Percentiles rank a stretch among this genome's conserved stretches.
phyloP scores from a whole-genome alignment of 92 coral and sea anemone genomes.

The Bergia puertoricense region DNA sequence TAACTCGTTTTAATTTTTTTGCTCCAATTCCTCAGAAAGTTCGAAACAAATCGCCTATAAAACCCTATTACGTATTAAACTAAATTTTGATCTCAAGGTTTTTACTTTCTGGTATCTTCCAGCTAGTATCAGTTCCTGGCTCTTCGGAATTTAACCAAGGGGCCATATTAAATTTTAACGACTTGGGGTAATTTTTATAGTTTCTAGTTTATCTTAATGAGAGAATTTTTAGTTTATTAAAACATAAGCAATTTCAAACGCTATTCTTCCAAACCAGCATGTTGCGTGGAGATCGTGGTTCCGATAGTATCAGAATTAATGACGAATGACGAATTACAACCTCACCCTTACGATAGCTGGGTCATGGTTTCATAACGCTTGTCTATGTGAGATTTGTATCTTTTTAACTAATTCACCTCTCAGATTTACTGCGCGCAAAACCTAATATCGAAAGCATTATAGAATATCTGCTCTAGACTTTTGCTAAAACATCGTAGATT shows the following conservation, averaged over 20 bases:
- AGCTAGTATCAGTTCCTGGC: slow-evolving; percentile 26
- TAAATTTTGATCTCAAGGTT: slow-evolving; percentile 14
- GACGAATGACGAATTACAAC: slow-evolving; percentile 15
- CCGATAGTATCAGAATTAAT: slow-evolving; percentile 34
- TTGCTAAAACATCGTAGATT: slow-evolving; percentile 15
- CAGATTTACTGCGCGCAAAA: slow-evolving; percentile 18
- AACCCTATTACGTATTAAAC: not conserved
- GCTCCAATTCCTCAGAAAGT: not conserved
- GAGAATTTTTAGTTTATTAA: slow-evolving; percentile 76
- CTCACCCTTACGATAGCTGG: slow-evolving; percentile 34
- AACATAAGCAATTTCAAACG: slow-evolving; percentile 57
- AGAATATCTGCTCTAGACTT: slow-evolving; percentile 2
- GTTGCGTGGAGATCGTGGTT: slow-evolving; percentile 41
- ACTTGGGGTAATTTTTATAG: slow-evolving; percentile 64
- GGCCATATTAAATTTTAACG: slow-evolving; percentile 79
- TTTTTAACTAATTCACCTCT: slow-evolving; percentile 30
- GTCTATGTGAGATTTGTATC: not conserved
- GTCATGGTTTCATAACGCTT: slow-evolving; percentile 3
- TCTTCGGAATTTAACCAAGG: slow-evolving; percentile 88
- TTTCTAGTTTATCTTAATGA: slow-evolving; percentile 85
- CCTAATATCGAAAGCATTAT: not conserved
- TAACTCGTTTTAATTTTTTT: slow-evolving; percentile 27
- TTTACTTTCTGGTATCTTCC: not conserved
- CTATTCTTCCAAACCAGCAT: slow-evolving; percentile 55
- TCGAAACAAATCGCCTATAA: not conserved